A percentile compares a stretch with the other conserved stretches of the same genome.
Evolutionary conservation across 2,888 invertebrate genomes (phyloP).

Genomic region (Drosophila infuscata): DNA sequence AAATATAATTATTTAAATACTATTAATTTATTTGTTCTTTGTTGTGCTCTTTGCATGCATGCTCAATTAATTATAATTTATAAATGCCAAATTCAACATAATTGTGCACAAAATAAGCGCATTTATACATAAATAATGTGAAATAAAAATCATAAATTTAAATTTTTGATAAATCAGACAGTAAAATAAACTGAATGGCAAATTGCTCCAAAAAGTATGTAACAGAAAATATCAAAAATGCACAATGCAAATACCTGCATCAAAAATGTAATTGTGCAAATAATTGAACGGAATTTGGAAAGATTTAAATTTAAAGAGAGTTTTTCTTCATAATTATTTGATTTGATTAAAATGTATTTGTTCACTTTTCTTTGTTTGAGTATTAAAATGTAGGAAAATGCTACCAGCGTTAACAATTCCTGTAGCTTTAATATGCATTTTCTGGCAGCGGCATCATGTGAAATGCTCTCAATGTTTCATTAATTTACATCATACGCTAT

Average conservation of each 20-base stretch:
- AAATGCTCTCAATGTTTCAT: slow-evolving; percentile 43
- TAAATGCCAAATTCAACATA: not conserved
- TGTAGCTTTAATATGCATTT: slow-evolving; percentile 16
- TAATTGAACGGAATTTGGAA: not conserved
- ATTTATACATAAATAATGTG: not conserved
- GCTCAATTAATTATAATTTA: slow-evolving; percentile 10
- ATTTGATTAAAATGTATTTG: not conserved
- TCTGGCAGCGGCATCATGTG: not conserved
- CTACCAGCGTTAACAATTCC: slow-evolving; percentile 8
- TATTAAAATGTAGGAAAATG: not conserved
- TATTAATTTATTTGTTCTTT: not conserved
- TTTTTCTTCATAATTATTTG: not conserved
- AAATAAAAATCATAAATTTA: slow-evolving; percentile 10
- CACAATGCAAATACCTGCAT: slow-evolving; percentile 9
- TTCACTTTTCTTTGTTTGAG: not conserved
- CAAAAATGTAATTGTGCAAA: not conserved
- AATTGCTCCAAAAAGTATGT: slow-evolving; percentile 37
- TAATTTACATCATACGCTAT: slow-evolving; percentile 41
- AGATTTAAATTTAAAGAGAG: too few relatives aligned
- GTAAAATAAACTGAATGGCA: slow-evolving; percentile 6
- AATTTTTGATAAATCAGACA: not conserved
- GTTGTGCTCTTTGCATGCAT: not conserved
- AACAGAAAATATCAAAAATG: slow-evolving; percentile 18
- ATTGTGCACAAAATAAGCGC: slow-evolving; percentile 3
- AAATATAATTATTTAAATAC: slow-evolving; percentile 2